Conservation (phyloP, 23 tunicate species). For the Phallusia fumigata region DNA sequence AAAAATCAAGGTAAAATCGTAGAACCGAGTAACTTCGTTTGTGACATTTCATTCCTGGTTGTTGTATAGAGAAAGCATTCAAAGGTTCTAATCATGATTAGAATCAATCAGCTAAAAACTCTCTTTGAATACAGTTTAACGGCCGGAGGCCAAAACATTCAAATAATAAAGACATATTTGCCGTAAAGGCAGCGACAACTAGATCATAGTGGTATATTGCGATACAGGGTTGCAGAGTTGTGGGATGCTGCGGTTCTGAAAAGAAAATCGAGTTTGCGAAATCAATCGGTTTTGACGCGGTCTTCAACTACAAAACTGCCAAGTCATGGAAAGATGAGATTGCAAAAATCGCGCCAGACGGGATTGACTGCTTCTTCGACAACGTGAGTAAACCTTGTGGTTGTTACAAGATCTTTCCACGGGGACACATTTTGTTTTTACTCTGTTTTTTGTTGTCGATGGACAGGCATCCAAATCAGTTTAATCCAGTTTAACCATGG, state of each 20-base stretch:
- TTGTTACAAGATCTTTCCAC: background rate
- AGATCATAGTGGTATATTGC: background rate
- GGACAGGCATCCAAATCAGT: background rate
- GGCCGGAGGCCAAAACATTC: too few species aligned
- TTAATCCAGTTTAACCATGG: too few species aligned
- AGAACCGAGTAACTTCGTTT: background rate
- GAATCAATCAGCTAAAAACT: too few species aligned
- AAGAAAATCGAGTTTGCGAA: conserved; percentile 37
- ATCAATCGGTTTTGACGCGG: conserved; percentile 81
- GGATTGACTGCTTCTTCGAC: conserved; percentile 92
- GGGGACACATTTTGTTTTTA: background rate
- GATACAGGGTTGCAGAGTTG: conserved; percentile 47
- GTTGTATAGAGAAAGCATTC: too few species aligned
- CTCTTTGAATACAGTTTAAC: too few species aligned
- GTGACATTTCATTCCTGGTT: background rate
- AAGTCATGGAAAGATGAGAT: conserved; percentile 40
- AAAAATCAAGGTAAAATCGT: conserved; percentile 45
- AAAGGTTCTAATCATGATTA: too few species aligned
- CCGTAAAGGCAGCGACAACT: too few species aligned
- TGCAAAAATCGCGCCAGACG: conserved; percentile 72
- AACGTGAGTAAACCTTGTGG: conserved; percentile 36
- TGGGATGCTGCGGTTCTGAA: conserved; percentile 51
- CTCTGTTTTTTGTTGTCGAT: background rate
- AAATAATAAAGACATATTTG: too few species aligned
- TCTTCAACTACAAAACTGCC: conserved; percentile 83